A percentile compares a stretch with the other conserved stretches of the same genome.
These are phyloP conservation scores for Heliconius ethilla DNA, from an alignment of 2,888 invertebrate species.

Conservation along the genomic window DNA sequence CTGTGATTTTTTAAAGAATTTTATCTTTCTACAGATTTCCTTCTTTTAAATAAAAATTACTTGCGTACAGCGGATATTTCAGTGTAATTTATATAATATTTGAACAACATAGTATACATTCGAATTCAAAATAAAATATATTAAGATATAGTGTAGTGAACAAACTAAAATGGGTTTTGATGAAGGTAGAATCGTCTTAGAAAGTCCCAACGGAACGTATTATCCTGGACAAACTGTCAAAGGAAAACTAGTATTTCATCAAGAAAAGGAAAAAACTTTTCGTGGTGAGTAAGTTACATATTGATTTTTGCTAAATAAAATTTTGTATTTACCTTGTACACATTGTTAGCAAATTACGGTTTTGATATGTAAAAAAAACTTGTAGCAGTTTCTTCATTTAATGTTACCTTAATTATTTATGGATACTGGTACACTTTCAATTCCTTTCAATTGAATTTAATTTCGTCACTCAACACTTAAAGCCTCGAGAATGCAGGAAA, in stretches of 20 bases:
- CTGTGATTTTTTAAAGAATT: neutral
- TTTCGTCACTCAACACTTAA: no score
- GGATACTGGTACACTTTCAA: neutral
- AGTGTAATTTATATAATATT: neutral
- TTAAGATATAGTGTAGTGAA: neutral
- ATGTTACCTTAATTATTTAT: neutral
- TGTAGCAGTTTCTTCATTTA: neutral
- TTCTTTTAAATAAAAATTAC: neutral
- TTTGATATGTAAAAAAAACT: no score
- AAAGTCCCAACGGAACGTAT: constrained; percentile 64
- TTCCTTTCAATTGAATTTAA: no score
- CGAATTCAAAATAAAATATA: neutral
- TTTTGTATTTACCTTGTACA: neutral
- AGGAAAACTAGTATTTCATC: constrained; percentile 64
- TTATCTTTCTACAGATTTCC: no score
- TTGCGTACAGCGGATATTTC: neutral
- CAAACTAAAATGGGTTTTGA: constrained; percentile 54
- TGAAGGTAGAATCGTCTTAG: constrained; percentile 62
- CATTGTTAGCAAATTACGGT: no score
- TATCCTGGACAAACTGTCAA: constrained; percentile 64
- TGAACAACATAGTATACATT: neutral
- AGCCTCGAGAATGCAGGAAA: no score
- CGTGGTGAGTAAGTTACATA: constrained; percentile 58
- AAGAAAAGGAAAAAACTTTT: constrained; percentile 65
- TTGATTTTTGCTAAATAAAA: neutral